phyloP scores from a whole-genome alignment of 2,797 vertebrate genomes.

The Trichosurus vulpecula region DNA sequence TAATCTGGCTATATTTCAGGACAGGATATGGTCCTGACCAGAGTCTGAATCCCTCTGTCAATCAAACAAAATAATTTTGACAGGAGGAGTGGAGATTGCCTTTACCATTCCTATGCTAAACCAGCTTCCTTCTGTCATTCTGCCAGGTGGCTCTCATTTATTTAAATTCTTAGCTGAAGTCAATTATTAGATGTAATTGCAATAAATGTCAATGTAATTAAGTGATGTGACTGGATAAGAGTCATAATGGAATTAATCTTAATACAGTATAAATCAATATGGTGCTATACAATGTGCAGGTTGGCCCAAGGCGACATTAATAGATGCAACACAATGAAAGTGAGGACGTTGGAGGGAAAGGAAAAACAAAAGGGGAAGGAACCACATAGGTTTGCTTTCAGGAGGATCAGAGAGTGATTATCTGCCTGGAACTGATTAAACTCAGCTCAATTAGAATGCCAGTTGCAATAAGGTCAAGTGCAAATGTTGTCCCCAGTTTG shows the following conservation, averaged over 20 bases:
- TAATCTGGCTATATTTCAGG: background rate
- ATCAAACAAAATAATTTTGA: slow-evolving; percentile 8
- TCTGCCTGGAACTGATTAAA: slow-evolving; percentile 29
- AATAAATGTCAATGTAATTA: slow-evolving; percentile 75
- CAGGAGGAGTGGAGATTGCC: background rate
- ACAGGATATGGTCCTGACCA: background rate
- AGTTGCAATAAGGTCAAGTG: background rate
- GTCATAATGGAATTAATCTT: slow-evolving; percentile 73
- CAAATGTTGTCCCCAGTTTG: slow-evolving; percentile 22
- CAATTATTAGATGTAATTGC: slow-evolving; percentile 73
- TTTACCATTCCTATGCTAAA: slow-evolving; percentile 4
- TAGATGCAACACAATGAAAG: slow-evolving; percentile 56
- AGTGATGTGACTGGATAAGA: slow-evolving; percentile 72
- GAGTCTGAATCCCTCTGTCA: background rate
- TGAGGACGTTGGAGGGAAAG: background rate
- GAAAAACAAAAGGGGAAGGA: background rate
- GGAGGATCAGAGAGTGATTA: slow-evolving; percentile 28
- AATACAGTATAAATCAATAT: slow-evolving; percentile 74
- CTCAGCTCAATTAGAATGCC: background rate
- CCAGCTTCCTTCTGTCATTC: slow-evolving; percentile 58
- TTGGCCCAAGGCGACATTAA: slow-evolving; percentile 61
- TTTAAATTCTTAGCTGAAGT: slow-evolving; percentile 71
- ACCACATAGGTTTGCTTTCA: slow-evolving; percentile 32
- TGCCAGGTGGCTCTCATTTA: slow-evolving; percentile 61
- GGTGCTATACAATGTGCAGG: slow-evolving; percentile 66